Base-by-base conservation (phyloP, 92 coral and sea anemone species). In the Epizoanthus rinbou region DNA sequence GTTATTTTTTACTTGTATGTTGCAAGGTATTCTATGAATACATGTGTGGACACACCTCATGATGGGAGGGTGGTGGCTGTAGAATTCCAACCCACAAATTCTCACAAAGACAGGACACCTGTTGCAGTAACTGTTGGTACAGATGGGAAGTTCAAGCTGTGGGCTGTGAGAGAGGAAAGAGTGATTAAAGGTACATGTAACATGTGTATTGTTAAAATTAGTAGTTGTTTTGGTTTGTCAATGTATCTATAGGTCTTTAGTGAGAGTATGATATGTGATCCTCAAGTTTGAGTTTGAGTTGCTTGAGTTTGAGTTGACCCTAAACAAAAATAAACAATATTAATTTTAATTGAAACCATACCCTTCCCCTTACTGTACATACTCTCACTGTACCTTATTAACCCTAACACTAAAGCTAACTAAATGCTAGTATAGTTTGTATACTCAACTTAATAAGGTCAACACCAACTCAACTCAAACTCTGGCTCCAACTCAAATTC, bases 111-210 rank as follows among this genome's bases (percentile, higher is more conserved):
- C 53, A 60, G 52, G 3, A 17, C 70, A 57, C 91, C 74, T 24
- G 91, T 92, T 31, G 99, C 98, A 15, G 85, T 96, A 86, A 91
- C 93, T 47, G 93, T 97, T 37, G 94, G 96, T 0, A 53, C 57
- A n/a, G 99, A 96, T 73, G 98, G 99, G 23, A 96, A 92, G 76
- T 96, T 96, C 64, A 94, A 96, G 80, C 90, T 96, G 71, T 96
- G 99, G 99, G 69, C 86, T 19, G 87, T 96, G 47, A 72, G 80
- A 59, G 86, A 91, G 56, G 88, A 91, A 70, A 75, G 41, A 63
- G 89, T 58, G 63, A 86, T 91, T 28, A 80, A 80, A 82, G 94
- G 97, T 94, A 37, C 1, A n/a, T n/a, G n/a, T n/a, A 37, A 17
- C 0, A 15, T 23, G 39, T 7, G 19, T 14, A 21, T 18, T 15